phyloP scores from a whole-genome alignment of 2,888 invertebrate genomes.

The Drosophila atroscutellata region DNA sequence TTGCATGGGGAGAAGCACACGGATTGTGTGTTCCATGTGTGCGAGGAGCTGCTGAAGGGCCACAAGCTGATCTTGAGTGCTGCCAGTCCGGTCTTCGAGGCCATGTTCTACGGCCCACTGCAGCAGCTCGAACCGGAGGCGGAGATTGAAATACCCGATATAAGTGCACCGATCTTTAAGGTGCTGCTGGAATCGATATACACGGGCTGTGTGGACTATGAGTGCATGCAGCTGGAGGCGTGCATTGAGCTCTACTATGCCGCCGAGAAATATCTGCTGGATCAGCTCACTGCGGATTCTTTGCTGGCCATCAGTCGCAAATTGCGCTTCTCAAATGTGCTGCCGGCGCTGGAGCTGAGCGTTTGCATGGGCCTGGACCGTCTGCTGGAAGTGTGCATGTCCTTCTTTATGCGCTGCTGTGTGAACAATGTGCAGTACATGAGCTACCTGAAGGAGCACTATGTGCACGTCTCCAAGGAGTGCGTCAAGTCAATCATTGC shows the following conservation, averaged over 20 bases:
- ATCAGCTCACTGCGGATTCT: slow-evolving; percentile 76
- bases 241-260: slow-evolving; percentile 84
- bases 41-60: slow-evolving; percentile 87
- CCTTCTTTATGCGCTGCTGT: slow-evolving; percentile 83
- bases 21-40: slow-evolving; percentile 83
- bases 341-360: slow-evolving; percentile 83
- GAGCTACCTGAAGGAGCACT: slow-evolving; percentile 78
- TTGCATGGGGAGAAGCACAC: slow-evolving; percentile 81
- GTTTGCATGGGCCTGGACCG: slow-evolving; percentile 82
- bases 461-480: slow-evolving; percentile 84
- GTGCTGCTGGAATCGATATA: slow-evolving; percentile 84
- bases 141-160: slow-evolving; percentile 85
- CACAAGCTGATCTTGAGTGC: slow-evolving; percentile 93
- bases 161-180: slow-evolving; percentile 84
- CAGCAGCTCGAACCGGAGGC: slow-evolving; percentile 85
- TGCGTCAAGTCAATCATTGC: slow-evolving; percentile 83
- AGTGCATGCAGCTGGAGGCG: slow-evolving; percentile 76
- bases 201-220: slow-evolving; percentile 78
- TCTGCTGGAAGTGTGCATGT: slow-evolving; percentile 76
- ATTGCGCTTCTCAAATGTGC: slow-evolving; percentile 83
- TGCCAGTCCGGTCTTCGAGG: slow-evolving; percentile 95
- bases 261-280: slow-evolving; percentile 84
- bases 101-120: slow-evolving; percentile 93
- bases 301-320: slow-evolving; percentile 79
- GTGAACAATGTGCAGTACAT: slow-evolving; percentile 81